These are phyloP conservation scores for Periophthalmus magnuspinnatus DNA, from an alignment of 2,797 vertebrate genomes.

Conservation along the genomic window DNA sequence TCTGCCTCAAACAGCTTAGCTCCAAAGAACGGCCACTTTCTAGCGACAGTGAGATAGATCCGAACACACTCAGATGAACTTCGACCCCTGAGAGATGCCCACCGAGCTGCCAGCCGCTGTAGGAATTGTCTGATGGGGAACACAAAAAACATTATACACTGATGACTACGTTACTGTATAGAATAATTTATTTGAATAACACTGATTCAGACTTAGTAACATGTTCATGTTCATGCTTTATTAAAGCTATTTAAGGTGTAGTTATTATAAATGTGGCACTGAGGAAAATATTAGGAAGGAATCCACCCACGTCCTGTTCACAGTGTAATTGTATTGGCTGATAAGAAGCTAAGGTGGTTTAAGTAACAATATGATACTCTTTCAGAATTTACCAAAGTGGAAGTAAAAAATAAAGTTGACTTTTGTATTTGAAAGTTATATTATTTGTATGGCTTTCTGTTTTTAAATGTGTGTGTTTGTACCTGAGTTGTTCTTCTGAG, in stretches of 20 bases:
- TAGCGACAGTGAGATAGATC: conserved; percentile 93
- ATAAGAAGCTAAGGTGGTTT: no score
- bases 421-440: no score
- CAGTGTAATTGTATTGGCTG: no score
- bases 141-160: not conserved
- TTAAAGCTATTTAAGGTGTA: no score
- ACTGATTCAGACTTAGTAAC: no score
- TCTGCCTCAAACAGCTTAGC: conserved; percentile 91
- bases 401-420: no score
- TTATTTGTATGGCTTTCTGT: not conserved
- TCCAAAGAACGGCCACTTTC: conserved; percentile 95
- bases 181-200: not conserved
- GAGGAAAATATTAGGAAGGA: no score
- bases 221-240: no score
- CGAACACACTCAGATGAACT: conserved; percentile 87
- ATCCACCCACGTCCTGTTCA: no score
- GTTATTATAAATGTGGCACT: no score
- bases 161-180: not conserved
- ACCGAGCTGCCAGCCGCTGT: conserved; percentile 88
- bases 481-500: conserved; percentile 92
- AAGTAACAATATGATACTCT: no score
- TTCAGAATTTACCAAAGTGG: no score
- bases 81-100: conserved; percentile 91
- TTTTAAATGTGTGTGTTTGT: conserved; percentile 19
- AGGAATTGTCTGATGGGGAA: conserved; percentile 81